phyloP scores from a whole-genome alignment of 1,140 invertebrate genomes.

The Psilanteris sp. region DNA sequence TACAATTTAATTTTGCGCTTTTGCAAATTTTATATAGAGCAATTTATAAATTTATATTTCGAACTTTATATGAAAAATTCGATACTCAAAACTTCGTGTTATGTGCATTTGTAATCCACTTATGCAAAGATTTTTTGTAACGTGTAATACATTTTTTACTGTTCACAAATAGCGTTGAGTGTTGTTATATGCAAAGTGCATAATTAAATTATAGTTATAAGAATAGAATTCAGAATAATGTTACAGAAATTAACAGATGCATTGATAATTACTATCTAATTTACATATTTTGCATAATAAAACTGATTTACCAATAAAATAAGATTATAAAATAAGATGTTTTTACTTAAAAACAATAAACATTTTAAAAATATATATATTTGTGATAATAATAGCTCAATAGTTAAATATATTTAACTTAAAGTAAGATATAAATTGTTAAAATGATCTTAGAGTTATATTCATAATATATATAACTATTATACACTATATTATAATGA shows the following conservation, averaged over 20 bases:
- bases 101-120: slow-evolving; percentile 35
- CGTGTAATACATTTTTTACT: slow-evolving; percentile 44
- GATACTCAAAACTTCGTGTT: slow-evolving; percentile 39
- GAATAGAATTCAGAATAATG: slow-evolving; percentile 10
- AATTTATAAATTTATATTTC: slow-evolving; percentile 10
- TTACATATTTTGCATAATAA: no score
- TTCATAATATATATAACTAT: no score
- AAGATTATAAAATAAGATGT: no score
- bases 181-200: slow-evolving; percentile 54
- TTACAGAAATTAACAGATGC: slow-evolving; percentile 10
- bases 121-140: slow-evolving; percentile 48
- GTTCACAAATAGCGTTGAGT: slow-evolving; percentile 40
- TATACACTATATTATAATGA: no score
- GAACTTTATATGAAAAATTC: slow-evolving; percentile 12
- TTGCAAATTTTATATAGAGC: slow-evolving; percentile 4
- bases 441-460: slow-evolving; percentile 10
- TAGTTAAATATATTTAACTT: slow-evolving; percentile 3
- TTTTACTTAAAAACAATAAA: no score
- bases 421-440: slow-evolving; percentile 7
- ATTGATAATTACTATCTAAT: no score
- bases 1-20: slow-evolving; percentile 4
- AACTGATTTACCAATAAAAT: no score
- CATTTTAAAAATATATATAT: no score
- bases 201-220: slow-evolving; percentile 54
- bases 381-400: no score